Evolutionary conservation across 2,797 vertebrate genomes (phyloP).

Genomic region (Sitta carolinensis): DNA sequence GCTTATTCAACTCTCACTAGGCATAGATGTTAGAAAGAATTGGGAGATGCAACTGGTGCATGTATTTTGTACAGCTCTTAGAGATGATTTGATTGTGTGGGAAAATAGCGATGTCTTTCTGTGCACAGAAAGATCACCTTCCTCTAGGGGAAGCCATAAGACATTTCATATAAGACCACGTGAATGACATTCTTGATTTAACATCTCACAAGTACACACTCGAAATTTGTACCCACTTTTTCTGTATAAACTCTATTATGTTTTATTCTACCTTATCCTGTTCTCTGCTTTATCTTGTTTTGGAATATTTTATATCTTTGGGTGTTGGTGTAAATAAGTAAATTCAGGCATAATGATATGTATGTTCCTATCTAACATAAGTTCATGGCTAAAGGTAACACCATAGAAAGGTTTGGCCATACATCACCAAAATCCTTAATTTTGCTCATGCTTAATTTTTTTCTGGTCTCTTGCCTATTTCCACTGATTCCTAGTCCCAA

Average conservation of each 20-base stretch:
- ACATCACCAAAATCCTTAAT: neutral
- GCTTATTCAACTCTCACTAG: neutral
- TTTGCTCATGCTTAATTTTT: neutral
- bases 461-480: neutral
- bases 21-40: neutral
- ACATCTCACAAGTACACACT: neutral
- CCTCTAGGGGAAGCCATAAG: neutral
- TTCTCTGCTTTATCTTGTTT: neutral
- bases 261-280: neutral
- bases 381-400: neutral
- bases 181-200: neutral
- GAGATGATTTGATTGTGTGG: neutral
- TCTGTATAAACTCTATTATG: neutral
- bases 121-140: neutral
- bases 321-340: fast-evolving
- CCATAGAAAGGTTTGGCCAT: neutral
- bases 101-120: neutral
- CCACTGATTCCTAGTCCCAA: neutral
- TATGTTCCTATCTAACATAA: neutral
- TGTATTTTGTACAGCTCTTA: neutral
- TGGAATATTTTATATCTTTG: neutral
- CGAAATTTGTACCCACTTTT: neutral
- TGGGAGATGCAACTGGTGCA: neutral
- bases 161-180: neutral
- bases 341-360: neutral